A percentile compares a stretch with the other conserved stretches of the same genome.
Evolutionary conservation across 2,113 vertebrate species (phyloP).

Genomic region (Rhegmatorhina hoffmannsi): DNA sequence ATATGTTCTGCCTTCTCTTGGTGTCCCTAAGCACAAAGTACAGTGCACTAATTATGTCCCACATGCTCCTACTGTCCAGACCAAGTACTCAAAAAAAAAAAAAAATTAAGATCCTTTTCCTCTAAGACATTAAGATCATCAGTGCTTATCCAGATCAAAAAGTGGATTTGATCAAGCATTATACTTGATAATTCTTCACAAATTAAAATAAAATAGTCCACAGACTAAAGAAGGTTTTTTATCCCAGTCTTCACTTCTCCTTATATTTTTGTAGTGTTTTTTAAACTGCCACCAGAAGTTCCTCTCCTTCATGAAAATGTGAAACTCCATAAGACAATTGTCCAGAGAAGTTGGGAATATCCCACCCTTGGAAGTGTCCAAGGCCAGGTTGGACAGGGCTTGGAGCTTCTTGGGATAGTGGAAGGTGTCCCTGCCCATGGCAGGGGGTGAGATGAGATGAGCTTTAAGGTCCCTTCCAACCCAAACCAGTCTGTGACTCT

Average conservation of each 20-base stretch:
- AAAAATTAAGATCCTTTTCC: conserved; percentile 6
- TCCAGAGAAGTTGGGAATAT: not conserved
- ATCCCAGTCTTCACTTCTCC: not conserved
- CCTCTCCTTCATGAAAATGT: not conserved
- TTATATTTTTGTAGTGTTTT: not conserved
- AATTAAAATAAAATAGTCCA: not conserved
- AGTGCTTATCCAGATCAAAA: conserved; percentile 36
- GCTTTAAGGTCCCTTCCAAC: not conserved
- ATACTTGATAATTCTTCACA: not conserved
- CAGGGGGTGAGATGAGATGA: rapidly evolving
- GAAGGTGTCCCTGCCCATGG: not conserved
- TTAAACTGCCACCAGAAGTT: not conserved
- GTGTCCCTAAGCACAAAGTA: not conserved
- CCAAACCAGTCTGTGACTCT: not conserved
- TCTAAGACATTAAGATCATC: conserved; percentile 31
- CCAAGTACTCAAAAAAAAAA: not conserved
- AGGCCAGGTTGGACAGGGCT: not conserved
- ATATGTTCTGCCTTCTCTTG: conserved; percentile 18
- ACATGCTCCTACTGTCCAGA: conserved; percentile 24
- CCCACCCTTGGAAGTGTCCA: not conserved
- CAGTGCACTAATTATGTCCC: conserved; percentile 55
- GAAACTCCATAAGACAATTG: not conserved
- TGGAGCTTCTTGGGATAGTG: not conserved
- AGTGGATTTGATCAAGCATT: conserved; percentile 13
- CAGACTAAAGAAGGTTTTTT: not conserved